Conservation (phyloP, 2,113 vertebrate genomes). For the Macaca mulatta region DNA sequence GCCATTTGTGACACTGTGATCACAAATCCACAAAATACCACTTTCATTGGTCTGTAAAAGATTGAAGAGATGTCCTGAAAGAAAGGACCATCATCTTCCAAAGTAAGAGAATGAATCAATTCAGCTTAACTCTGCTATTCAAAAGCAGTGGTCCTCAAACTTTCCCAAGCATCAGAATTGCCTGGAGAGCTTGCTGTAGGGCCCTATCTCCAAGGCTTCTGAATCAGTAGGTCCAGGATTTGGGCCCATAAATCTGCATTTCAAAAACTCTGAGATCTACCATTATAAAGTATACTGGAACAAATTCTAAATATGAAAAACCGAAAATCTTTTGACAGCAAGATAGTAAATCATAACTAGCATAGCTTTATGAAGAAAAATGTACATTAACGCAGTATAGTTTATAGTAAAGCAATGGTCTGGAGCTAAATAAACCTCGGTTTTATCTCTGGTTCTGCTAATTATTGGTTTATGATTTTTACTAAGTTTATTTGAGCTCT, state of each 20-base stretch:
- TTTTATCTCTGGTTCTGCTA: conserved; percentile 1
- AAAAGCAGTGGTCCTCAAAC: not conserved
- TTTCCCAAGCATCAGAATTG: not conserved
- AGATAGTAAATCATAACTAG: not conserved
- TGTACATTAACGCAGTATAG: not conserved
- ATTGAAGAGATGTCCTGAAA: not conserved
- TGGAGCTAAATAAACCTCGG: not conserved
- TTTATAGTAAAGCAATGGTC: not conserved
- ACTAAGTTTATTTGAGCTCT: not conserved
- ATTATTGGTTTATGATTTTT: not conserved
- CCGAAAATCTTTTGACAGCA: conserved; percentile 4
- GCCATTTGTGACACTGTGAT: not conserved
- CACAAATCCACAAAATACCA: not conserved
- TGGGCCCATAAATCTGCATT: conserved; percentile 3
- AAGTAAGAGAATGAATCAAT: not conserved
- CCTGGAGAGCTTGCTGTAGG: not conserved
- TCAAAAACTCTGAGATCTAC: not conserved
- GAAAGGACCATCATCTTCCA: not conserved
- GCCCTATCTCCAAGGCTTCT: not conserved
- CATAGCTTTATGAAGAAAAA: not conserved
- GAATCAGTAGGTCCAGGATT: not conserved
- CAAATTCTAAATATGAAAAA: conserved; percentile 33
- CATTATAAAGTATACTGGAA: not conserved
- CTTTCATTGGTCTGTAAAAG: not conserved
- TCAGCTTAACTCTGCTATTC: not conserved